Base-by-base conservation (phyloP, 2,113 vertebrate species). In the Prinia subflava region DNA sequence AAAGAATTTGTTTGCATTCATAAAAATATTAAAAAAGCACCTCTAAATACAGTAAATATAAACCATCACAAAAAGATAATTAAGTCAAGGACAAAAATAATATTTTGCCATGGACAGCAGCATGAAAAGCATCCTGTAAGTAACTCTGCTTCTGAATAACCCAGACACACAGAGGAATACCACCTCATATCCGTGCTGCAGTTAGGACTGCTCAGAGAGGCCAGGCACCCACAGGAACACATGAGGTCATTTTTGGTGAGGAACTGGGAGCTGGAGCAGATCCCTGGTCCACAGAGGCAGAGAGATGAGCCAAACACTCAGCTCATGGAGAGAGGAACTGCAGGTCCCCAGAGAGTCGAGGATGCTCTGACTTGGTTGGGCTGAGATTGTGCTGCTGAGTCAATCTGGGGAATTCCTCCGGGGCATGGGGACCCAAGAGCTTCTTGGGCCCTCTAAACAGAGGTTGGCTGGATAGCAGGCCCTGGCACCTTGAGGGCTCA, bases 241-340 rank as follows among this genome's bases (percentile, higher is more conserved):
- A 28, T 0, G 3, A 0, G 0, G 30, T 37, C 55, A 37, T 71
- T 88, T 85, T 52, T 0, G 0, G 27, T 47, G 63, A 93, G 28
- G 60, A 88, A 68, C 9, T 0, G 1, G 41, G 60, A 0, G 0
- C 59, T 55, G n/a, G n/a, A 85, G 10, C 30, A 69, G 31, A 30
- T 41, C 20, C 19, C 20, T 74, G 23, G 5, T 41, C 44, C 37
- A 49, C 28, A 73, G 41, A 60, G 30, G 6, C 19, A 8, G 17
- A 70, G 55, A 1, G 1, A 35, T 35, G 39, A 90, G 33, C 35
- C 24, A 80, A 85, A 35, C 19, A 33, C 42, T 23, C 20, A 76
- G 63, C 27, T 82, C 22, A 57, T 37, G 37, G 52, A 57, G 33
- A 70, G 78, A 65, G 59, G 15, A 91, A 52, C 22, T 11, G 39